phyloP scores from a whole-genome alignment of 2,888 invertebrate genomes.

The Eretmocerus hayati region DNA sequence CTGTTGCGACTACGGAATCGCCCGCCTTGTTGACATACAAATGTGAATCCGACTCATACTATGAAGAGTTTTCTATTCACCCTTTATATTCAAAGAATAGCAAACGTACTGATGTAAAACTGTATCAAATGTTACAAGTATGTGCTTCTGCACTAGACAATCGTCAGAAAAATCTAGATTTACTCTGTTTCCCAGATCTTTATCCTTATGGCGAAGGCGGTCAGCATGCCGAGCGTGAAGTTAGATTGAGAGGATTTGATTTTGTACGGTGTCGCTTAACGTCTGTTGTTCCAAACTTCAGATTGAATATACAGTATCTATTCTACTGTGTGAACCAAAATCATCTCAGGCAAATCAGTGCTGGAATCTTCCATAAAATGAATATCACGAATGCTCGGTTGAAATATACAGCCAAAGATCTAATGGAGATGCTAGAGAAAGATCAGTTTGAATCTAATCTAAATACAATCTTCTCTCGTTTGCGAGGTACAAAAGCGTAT shows the following conservation, averaged over 20 bases:
- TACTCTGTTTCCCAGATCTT: constrained; percentile 27
- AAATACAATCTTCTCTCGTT: constrained; percentile 23
- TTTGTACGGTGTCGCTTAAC: constrained; percentile 24
- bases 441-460: constrained; percentile 22
- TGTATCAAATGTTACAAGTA: constrained; percentile 29
- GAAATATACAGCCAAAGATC: constrained; percentile 16
- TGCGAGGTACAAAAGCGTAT: constrained; percentile 26
- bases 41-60: constrained; percentile 14
- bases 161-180: constrained; percentile 23
- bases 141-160: constrained; percentile 23
- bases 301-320: constrained; percentile 27
- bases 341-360: constrained; percentile 25
- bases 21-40: constrained; percentile 15
- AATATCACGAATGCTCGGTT: constrained; percentile 22
- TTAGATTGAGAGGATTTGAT: constrained; percentile 20
- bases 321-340: constrained; percentile 28
- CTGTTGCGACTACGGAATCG: background rate
- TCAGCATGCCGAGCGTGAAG: constrained; percentile 14
- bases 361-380: constrained; percentile 25
- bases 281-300: constrained; percentile 26
- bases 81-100: constrained; percentile 23
- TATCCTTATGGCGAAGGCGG: constrained; percentile 24
- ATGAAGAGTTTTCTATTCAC: constrained; percentile 22
- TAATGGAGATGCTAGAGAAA: constrained; percentile 17
- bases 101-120: constrained; percentile 21